Evolutionary conservation across 2,888 invertebrate genomes (phyloP), one percentile per base, ranked within the genome.

Genomic region (Pilophorus perplexus): DNA sequence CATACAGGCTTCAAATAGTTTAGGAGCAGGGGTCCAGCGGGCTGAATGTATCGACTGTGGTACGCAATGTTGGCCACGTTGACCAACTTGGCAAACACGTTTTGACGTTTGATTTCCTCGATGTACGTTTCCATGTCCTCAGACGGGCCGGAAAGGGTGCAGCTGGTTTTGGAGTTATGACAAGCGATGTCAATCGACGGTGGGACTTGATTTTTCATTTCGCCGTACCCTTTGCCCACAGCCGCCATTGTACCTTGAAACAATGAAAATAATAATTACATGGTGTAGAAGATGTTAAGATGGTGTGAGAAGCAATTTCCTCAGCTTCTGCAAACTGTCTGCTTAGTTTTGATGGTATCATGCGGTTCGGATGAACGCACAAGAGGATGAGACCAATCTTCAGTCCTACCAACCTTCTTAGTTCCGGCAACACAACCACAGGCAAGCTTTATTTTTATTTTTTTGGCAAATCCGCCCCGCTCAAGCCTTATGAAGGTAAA

Each of bases 121-220:
- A 87, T 83, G 71, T 85, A 86, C 25, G 78, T 77, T 60, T 79
- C 78, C 79, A 88, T 82, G 6, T 79, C 79, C 33, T 83, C 83
- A 1, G 80, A 80, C 0, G 88, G 89, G 1, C 90, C 91, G 1
- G 90, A 90, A 64, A 92, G 82, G 0, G 90, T 91, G 55, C 88
- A 85, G 38, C 87, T 88, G 69, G 86, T 86, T 2, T 83, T 80
- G 1, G 88, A 84, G 75, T 92, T 92, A 77, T 89, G 90, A 74
- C 91, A 92, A 10, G 90, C 89, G 0, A 89, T 83, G 71, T 85
- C 85, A n/a, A 90, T 84, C 23, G 83, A 81, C 23, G 82, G 78
- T 0, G 88, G 87, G 67, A 79, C 38, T 16, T 71, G 52, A 14
- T 72, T 64, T 62, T 73, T 74, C 1, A 75, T 71, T 14, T 73